Evolutionary conservation across 2,888 invertebrate species (phyloP), one percentile per base, ranked within the genome.

Genomic region (Callimorpha dominula): DNA sequence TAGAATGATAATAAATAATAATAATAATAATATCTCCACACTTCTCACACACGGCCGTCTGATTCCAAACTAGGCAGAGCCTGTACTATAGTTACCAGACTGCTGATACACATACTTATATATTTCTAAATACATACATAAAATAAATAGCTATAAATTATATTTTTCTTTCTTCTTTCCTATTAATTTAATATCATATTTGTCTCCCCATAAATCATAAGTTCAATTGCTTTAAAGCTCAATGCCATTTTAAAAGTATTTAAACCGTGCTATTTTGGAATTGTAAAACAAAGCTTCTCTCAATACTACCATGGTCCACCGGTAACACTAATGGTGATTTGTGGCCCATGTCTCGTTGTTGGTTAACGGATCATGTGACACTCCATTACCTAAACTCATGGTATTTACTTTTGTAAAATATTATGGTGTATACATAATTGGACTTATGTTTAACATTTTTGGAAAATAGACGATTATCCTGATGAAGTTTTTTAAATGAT

Each of bases 291-390:
- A 52, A 46, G 50, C 31, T 65, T 40, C 15, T 7, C 9, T 64
- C 20, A 40, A 64, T 54, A 17, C 42, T 42, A 20, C 75, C 88
- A 89, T 90, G 93, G 88, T 88, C 93, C 88, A 86, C 81, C 88
- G 87, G 86, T 75, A 75, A 60, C 82, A 75, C 91, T 94, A 94
- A 94, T 95, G 90, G 93, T 94, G 94, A 94, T 95, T 95, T 92
- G 94, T 94, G 92, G 89, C 78, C 74, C 88, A 88, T 79, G 93
- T 88, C 90, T 93, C 93, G 93, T 94, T 95, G 90, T 83, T 77
- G 84, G 89, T 84, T 88, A 90, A 91, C 90, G 81, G 92, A 93
- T 87, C 90, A 89, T 76, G 72, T 74, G 71, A 79, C 84, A 79
- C 82, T 77, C 87, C 84, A 87, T 88, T 89, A 87, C 78, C 77